These are phyloP conservation scores for Alauda arvensis DNA, from an alignment of 2,797 vertebrate species.

Conservation along the genomic window DNA sequence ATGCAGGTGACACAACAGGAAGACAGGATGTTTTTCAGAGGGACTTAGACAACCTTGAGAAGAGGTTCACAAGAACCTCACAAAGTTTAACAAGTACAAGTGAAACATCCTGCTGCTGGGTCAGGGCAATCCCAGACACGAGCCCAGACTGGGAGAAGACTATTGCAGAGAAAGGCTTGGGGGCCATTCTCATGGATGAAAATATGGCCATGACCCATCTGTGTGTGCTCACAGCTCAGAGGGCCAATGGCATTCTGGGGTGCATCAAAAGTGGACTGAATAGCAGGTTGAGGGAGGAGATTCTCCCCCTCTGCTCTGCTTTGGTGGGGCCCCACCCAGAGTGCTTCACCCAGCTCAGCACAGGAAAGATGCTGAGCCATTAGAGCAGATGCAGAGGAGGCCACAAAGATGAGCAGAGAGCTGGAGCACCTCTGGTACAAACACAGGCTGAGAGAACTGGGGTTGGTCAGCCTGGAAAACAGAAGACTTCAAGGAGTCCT, in stretches of 20 bases:
- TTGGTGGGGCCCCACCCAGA: no score
- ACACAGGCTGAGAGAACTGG: background rate
- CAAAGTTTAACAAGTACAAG: background rate
- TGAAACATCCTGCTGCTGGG: background rate
- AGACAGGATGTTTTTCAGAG: background rate
- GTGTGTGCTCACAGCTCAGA: background rate
- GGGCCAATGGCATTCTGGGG: no score
- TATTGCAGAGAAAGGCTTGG: no score
- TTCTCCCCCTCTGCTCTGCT: background rate
- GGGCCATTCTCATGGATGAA: background rate
- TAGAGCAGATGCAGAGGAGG: background rate
- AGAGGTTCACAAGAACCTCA: background rate
- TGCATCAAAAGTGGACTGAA: no score
- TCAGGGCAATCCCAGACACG: fast-evolving
- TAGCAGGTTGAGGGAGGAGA: background rate
- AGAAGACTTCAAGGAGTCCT: background rate
- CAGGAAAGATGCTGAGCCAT: background rate
- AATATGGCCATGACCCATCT: background rate
- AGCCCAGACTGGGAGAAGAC: no score
- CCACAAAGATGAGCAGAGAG: background rate
- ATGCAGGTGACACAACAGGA: background rate
- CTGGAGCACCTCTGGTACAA: background rate
- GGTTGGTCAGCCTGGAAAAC: background rate
- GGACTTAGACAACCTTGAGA: background rate
- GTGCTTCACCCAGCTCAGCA: background rate